Conservation (phyloP, 2,888 invertebrate species). For the Parascotia fuliginaria region DNA sequence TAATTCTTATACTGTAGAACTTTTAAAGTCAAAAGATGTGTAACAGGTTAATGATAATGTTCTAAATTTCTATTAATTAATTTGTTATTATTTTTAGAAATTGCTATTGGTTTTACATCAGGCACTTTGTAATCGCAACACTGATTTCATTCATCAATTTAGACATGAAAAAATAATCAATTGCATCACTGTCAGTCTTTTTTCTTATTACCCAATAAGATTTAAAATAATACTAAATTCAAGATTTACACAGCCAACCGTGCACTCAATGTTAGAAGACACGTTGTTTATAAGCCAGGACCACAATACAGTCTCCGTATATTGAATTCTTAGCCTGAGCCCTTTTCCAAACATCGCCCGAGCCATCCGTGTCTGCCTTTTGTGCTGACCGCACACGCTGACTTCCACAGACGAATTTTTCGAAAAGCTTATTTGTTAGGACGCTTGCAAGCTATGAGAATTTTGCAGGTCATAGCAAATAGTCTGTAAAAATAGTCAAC, state of each 20-base stretch:
- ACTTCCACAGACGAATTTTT: conserved; percentile 26
- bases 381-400: conserved; percentile 46
- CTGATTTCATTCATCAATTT: too few species aligned
- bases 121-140: too few species aligned
- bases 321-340: conserved; percentile 33
- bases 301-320: conserved; percentile 33
- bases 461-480: conserved; percentile 1
- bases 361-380: conserved; percentile 49
- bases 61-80: too few species aligned
- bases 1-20: too few species aligned
- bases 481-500: too few species aligned
- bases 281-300: conserved; percentile 6
- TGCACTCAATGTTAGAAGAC: conserved; percentile 7
- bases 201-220: too few species aligned
- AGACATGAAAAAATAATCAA: too few species aligned
- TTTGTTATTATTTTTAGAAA: too few species aligned
- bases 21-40: too few species aligned
- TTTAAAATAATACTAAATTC: not conserved
- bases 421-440: conserved; percentile 28
- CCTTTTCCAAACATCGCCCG: conserved; percentile 49
- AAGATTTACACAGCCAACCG: conserved; percentile 28
- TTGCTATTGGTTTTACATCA: too few species aligned
- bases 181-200: too few species aligned
- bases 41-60: too few species aligned
- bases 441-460: conserved; percentile 2